Percentiles rank a stretch among this genome's conserved stretches.
Evolutionary conservation across 2,888 invertebrate species (phyloP).

Genomic region (Sericinus montela): DNA sequence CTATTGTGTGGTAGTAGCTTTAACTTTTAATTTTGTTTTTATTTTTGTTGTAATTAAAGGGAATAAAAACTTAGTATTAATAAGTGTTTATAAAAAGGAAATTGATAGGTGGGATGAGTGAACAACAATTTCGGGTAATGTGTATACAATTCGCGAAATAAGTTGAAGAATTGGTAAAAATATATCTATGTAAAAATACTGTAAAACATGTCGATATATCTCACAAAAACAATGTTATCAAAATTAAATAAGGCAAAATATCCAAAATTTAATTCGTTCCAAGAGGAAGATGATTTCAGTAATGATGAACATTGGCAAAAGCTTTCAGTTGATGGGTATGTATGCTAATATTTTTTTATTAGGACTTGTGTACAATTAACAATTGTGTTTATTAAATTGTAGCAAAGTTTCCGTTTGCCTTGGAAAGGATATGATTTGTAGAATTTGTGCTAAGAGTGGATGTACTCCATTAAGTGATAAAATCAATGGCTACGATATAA

Average conservation of each 20-base stretch:
- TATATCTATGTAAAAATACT: too few species aligned
- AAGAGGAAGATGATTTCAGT: slow-evolving; percentile 35
- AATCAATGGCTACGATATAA: slow-evolving; percentile 56
- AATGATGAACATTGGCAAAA: slow-evolving; percentile 60
- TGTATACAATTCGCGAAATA: too few species aligned
- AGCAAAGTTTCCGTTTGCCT: slow-evolving; percentile 46
- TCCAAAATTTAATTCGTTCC: slow-evolving; percentile 30
- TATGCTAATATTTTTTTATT: neutral
- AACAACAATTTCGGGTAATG: too few species aligned
- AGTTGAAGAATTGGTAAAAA: too few species aligned
- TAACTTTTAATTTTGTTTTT: too few species aligned
- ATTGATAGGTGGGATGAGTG: too few species aligned
- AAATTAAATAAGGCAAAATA: slow-evolving; percentile 54
- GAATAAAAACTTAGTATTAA: too few species aligned
- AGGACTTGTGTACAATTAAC: neutral
- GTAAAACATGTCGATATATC: slow-evolving; percentile 54
- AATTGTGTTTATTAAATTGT: slow-evolving; percentile 25
- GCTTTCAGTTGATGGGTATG: slow-evolving; percentile 42
- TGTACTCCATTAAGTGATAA: slow-evolving; percentile 56
- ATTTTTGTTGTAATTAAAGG: too few species aligned
- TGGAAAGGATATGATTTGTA: slow-evolving; percentile 55
- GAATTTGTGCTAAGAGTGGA: slow-evolving; percentile 61
- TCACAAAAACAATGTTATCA: slow-evolving; percentile 62
- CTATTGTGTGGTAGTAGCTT: too few species aligned
- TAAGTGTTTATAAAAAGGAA: too few species aligned